A percentile compares a stretch with the other conserved stretches of the same genome.
These are phyloP conservation scores for Mus spicilegus DNA, from an alignment of 2,113 vertebrate genomes.

Conservation along the genomic window DNA sequence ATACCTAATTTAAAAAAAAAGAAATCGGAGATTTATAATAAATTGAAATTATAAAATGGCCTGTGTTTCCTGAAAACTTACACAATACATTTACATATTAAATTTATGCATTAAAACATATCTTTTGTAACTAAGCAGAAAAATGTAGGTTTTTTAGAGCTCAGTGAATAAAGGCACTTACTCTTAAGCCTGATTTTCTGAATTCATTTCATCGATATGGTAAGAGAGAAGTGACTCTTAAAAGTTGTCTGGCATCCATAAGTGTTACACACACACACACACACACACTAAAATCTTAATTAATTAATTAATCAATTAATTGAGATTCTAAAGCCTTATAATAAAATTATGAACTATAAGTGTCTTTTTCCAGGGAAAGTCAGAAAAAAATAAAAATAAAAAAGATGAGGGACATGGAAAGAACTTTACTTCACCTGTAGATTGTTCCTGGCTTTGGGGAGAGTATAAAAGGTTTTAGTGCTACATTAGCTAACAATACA, in stretches of 20 bases:
- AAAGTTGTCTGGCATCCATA: not conserved
- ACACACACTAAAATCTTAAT: not conserved
- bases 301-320: not conserved
- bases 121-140: not conserved
- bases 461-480: not conserved
- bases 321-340: not conserved
- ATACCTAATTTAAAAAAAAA: too few relatives aligned
- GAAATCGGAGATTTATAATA: not conserved
- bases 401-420: not conserved
- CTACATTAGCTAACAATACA: not conserved
- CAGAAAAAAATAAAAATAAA: not conserved
- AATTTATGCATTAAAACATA: not conserved
- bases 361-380: not conserved
- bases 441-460: fast-evolving
- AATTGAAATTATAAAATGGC: not conserved
- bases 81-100: too few relatives aligned
- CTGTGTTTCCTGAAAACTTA: not conserved
- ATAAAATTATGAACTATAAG: not conserved
- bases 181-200: not conserved
- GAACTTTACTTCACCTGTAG: not conserved
- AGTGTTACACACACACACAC: not conserved
- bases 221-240: not conserved
- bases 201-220: not conserved
- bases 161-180: not conserved
- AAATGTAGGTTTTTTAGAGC: not conserved